A percentile compares a stretch with the other conserved stretches of the same genome.
Evolutionary conservation across 1,140 invertebrate species (phyloP).

Genomic region (Acromyrmex heyeri): DNA sequence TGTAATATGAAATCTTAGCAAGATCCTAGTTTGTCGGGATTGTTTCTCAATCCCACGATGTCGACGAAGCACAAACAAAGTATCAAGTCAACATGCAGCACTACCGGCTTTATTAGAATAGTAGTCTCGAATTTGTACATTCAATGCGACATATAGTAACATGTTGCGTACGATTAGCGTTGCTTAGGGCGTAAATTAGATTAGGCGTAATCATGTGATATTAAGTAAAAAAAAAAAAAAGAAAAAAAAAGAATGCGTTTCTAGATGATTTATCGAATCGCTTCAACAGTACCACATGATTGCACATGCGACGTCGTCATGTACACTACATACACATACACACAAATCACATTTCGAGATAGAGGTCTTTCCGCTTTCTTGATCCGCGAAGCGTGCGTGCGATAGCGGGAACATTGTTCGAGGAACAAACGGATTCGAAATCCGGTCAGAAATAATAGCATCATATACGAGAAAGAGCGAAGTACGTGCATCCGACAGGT

Average conservation of each 20-base stretch:
- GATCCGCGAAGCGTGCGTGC: slow-evolving; percentile 38
- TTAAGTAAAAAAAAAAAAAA: slow-evolving; percentile 39
- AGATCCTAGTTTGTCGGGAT: slow-evolving; percentile 7
- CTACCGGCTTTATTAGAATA: slow-evolving; percentile 46
- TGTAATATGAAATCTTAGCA: background rate
- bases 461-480: slow-evolving; percentile 41
- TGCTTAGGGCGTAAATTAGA: slow-evolving; percentile 71
- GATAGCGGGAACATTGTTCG: slow-evolving; percentile 18
- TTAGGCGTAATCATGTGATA: slow-evolving; percentile 84
- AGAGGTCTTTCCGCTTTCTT: slow-evolving; percentile 39
- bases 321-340: background rate
- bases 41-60: background rate
- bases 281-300: slow-evolving; percentile 65
- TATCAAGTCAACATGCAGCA: slow-evolving; percentile 25
- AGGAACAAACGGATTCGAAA: slow-evolving; percentile 15
- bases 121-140: slow-evolving; percentile 44
- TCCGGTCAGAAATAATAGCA: background rate
- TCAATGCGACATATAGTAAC: slow-evolving; percentile 12
- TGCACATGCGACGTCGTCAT: slow-evolving; percentile 44
- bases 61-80: slow-evolving; percentile 65
- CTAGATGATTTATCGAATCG: slow-evolving; percentile 78
- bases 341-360: slow-evolving; percentile 5
- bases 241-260: slow-evolving; percentile 64
- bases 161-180: slow-evolving; percentile 63
- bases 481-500: slow-evolving; percentile 36